phyloP scores from a whole-genome alignment of 2,888 invertebrate species.

The Melikaiella ostensackeni region DNA sequence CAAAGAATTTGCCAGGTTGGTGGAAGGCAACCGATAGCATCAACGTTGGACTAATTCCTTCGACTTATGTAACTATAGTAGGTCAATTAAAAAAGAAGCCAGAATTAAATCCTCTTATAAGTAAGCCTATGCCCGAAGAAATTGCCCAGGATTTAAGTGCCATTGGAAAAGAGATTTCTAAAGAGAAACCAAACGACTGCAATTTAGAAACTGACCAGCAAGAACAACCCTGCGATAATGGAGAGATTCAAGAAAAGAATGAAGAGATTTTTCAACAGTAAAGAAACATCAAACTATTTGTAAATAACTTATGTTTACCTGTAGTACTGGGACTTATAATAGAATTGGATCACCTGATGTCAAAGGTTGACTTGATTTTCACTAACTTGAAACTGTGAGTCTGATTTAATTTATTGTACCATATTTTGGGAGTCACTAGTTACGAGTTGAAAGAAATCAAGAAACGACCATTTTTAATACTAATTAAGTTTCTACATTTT shows the following conservation, averaged over 20 bases:
- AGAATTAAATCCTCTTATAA: slow-evolving; percentile 47
- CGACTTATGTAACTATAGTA: slow-evolving; percentile 64
- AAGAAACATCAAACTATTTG: not conserved
- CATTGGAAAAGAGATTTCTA: slow-evolving; percentile 13
- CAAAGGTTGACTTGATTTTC: too few relatives aligned
- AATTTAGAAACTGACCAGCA: slow-evolving; percentile 17
- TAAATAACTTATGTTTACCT: slow-evolving; percentile 1
- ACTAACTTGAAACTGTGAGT: too few relatives aligned
- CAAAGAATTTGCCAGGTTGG: slow-evolving; percentile 78
- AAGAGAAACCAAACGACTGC: slow-evolving; percentile 27
- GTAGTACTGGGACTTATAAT: not conserved
- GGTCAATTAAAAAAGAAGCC: slow-evolving; percentile 64
- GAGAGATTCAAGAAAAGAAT: slow-evolving; percentile 10
- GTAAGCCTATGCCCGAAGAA: slow-evolving; percentile 32
- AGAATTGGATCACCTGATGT: too few relatives aligned
- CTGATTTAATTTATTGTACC: too few relatives aligned
- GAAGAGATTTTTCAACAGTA: slow-evolving; percentile 24
- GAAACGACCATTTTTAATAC: not conserved
- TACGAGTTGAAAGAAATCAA: not conserved
- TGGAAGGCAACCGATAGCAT: slow-evolving; percentile 69
- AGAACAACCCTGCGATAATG: not conserved
- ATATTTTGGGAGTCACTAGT: not conserved
- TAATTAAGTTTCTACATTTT: not conserved
- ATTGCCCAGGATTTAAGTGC: not conserved
- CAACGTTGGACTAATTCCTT: slow-evolving; percentile 71